phyloP scores from a whole-genome alignment of 2,888 invertebrate genomes.

The Disparrhopalites patrizii region DNA sequence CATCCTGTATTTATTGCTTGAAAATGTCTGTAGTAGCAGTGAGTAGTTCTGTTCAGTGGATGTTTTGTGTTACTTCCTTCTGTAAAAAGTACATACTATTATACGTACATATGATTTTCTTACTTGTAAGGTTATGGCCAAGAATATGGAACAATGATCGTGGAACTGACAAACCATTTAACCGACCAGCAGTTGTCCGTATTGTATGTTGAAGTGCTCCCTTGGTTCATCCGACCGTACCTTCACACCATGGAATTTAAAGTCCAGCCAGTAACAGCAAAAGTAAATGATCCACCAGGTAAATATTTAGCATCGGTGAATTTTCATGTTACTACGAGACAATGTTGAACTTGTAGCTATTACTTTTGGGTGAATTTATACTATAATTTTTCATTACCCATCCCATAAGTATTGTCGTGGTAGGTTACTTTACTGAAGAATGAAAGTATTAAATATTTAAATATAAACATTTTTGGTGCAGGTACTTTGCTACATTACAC shows the following conservation, averaged over 20 bases:
- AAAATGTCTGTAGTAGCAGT: background rate
- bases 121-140: conserved; percentile 75
- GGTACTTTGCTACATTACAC: conserved; percentile 52
- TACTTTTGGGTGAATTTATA: background rate
- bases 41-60: background rate
- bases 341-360: background rate
- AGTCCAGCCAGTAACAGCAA: conserved; percentile 18
- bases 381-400: no score
- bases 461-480: conserved; percentile 15
- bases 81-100: conserved; percentile 10
- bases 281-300: conserved; percentile 27
- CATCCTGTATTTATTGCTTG: conserved; percentile 1
- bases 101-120: background rate
- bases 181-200: conserved; percentile 59
- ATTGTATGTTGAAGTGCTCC: conserved; percentile 79
- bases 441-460: background rate
- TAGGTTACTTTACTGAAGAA: background rate
- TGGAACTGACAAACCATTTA: conserved; percentile 47
- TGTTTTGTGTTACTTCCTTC: conserved; percentile 10
- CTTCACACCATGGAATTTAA: conserved; percentile 61
- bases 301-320: background rate
- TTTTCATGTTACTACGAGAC: no score
- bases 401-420: background rate
- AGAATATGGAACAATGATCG: conserved; percentile 80
- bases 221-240: conserved; percentile 84